phyloP scores from a whole-genome alignment of 1,140 invertebrate species.

The Popillia japonica region DNA sequence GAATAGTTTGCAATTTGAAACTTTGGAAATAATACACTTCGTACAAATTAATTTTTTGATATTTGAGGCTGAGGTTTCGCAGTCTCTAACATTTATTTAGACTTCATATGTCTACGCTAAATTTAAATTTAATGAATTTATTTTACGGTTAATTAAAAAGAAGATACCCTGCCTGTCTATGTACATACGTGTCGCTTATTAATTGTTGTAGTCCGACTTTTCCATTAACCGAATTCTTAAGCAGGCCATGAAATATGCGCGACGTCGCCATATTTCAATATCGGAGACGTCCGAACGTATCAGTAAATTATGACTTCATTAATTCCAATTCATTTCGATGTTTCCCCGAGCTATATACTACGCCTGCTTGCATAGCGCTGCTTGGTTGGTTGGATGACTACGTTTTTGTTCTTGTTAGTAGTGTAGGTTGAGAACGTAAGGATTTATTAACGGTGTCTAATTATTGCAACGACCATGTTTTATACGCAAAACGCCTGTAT shows the following conservation, averaged over 20 bases:
- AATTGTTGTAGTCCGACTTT: constrained; percentile 21
- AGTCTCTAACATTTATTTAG: too few species aligned
- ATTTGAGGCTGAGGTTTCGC: too few species aligned
- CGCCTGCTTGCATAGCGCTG: background rate
- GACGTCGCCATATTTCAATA: constrained; percentile 23
- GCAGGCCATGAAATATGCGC: constrained; percentile 7
- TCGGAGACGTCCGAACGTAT: constrained; percentile 26
- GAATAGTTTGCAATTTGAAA: too few species aligned
- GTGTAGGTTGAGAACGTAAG: constrained; percentile 5
- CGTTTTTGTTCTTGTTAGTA: background rate
- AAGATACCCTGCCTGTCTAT: background rate
- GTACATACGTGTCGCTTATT: background rate
- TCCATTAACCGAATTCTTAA: constrained; percentile 28
- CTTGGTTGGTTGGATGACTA: background rate
- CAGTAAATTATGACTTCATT: constrained; percentile 35
- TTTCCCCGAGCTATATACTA: constrained; percentile 17
- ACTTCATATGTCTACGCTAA: too few species aligned
- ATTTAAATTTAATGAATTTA: background rate
- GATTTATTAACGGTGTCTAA: constrained; percentile 2
- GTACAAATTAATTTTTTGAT: too few species aligned
- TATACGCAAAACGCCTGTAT: background rate
- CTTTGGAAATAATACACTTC: too few species aligned
- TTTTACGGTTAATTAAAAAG: background rate
- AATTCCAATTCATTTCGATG: constrained; percentile 22
- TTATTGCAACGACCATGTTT: constrained; percentile 6